Evolutionary conservation across 2,888 invertebrate species (phyloP), one percentile per base, ranked within the genome.

Genomic region (Cheilosia scutellata): DNA sequence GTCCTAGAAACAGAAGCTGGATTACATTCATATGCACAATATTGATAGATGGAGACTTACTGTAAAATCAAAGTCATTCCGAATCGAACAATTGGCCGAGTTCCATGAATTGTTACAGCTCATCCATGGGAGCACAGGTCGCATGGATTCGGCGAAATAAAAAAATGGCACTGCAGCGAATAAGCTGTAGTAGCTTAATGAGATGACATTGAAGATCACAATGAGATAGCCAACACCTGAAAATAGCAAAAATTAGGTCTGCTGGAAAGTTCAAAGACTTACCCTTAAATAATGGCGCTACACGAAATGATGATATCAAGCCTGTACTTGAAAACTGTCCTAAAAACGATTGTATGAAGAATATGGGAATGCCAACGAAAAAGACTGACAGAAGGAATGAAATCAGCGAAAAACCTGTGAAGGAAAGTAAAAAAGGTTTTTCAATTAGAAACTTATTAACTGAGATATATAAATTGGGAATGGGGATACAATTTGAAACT

Each of bases 281-380:
- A 96, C 97, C 98, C 95, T 98, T 98, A 91, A 97, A 97, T 65
- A 98, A 93, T 5, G 98, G 97, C 87, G 95, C 95, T 87, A 96
- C 95, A 88, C 95, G 95, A 93, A 97, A 97, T 77, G 97, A 94
- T 40, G 96, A 96, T 88, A 97, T 95, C 87, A 96, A 95, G 88
- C 97, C 97, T 65, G 96, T 95, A 88, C 96, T 96, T 44, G 96
- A 94, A 91, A 97, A 97, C 91, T 98, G 98, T 57, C 98, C 98
- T 89, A 98, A 93, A 49, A 96, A 95, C 1, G 97, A 95, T 93
- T 98, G 98, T 94, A 98, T 93, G 90, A 97, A 96, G 91, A 97
- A 97, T 89, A 97, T 94, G 0, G 98, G 98, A 84, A 97, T 95
- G 71, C 91, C 90, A 75, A 90, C 90, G 49, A 92, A 89, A 5